Base-by-base conservation (phyloP, 2,113 vertebrate genomes). In the Dermatemys mawii region DNA sequence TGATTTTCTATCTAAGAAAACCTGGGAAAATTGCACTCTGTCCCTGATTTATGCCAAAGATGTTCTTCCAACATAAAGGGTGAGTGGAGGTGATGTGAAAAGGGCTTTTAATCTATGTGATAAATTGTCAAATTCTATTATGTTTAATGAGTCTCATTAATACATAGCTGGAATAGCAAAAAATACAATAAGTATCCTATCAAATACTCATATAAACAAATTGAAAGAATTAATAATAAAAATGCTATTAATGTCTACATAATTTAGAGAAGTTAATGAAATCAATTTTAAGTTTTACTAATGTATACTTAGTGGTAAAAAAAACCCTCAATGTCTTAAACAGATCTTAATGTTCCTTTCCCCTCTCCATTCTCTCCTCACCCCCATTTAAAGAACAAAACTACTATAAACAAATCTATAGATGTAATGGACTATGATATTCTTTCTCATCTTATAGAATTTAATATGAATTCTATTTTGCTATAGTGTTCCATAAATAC, bases 141-240 rank as follows among this genome's bases (percentile, higher is more conserved):
- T 78, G 93, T 94, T 97, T 98, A 98, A 98, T 96, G 97, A 98
- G 91, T 96, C 86, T 93, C 97, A 97, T 97, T 97, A 97, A 89
- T 84, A 93, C 89, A 94, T 92, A 92, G 93, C 85, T 96, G 94
- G 93, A 97, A 95, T 90, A 80, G 88, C 85, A 84, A 48, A 93
- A 96, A 94, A 98, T 98, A 98, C 95, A 96, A 90, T 88, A 94
- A 97, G 96, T 96, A 86, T n/a, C 50, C 76, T 94, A 96, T 95
- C 81, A 96, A 96, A 96, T 81, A 70, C 60, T 81, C 88, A 78
- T 94, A 94, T 96, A 97, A 98, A 97, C 98, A 98, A 95, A 98
- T 97, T 93, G 93, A 84, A 97, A 93, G 93, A 98, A 97, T 98
- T 97, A 98, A 98, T 97, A 98, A 97, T 97, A 97, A 97, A 96